Conservation (phyloP, 2,797 vertebrate species). For the Botia kubotai region DNA sequence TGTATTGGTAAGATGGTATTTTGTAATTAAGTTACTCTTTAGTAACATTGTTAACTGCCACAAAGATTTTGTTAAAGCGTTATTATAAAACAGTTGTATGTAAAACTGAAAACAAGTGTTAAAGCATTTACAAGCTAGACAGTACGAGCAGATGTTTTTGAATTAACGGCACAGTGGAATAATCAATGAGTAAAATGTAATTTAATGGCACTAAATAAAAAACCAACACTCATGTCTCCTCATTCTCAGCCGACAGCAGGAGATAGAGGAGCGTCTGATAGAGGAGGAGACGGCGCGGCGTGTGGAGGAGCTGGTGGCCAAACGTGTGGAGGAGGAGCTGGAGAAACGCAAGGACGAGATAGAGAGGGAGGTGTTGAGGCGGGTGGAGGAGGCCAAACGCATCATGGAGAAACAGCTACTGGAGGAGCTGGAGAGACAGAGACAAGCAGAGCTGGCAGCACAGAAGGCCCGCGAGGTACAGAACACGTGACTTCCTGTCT, state of each 20-base stretch:
- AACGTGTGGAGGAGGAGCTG: conserved; percentile 96
- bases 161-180: no score
- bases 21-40: no score
- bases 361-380: conserved; percentile 94
- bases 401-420: conserved; percentile 99
- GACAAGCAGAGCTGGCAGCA: conserved; percentile 95
- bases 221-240: not conserved
- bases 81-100: no score
- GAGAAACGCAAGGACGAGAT: conserved; percentile 98
- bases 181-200: not conserved
- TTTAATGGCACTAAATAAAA: no score
- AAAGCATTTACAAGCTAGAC: no score
- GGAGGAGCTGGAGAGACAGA: conserved; percentile 98
- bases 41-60: no score
- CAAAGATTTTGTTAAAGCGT: no score
- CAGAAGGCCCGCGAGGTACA: conserved; percentile 99
- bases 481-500: not conserved
- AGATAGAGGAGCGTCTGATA: conserved; percentile 99
- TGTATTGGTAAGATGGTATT: no score
- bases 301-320: conserved; percentile 97
- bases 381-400: conserved; percentile 98
- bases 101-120: no score
- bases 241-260: conserved; percentile 88
- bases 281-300: conserved; percentile 98
- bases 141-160: no score